Conservation (phyloP, 2,888 invertebrate genomes). For the Serrognathus titanus region DNA sequence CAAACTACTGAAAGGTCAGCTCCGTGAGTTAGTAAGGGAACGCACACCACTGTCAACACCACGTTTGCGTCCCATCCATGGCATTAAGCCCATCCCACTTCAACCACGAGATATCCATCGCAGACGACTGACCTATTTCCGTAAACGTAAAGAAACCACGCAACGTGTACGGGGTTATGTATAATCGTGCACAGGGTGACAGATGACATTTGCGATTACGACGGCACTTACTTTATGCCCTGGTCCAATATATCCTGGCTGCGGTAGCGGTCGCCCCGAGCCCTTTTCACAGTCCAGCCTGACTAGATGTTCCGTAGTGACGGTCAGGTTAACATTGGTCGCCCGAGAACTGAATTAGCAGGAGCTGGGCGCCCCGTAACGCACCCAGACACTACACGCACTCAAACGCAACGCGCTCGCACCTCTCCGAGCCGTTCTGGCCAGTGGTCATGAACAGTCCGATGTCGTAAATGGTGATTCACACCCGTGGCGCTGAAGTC, state of each 20-base stretch:
- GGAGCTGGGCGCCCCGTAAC: constrained; percentile 43
- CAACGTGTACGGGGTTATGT: constrained; percentile 1
- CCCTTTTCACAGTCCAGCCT: constrained; percentile 45
- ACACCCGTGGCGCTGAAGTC: constrained; percentile 16
- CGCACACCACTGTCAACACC: background rate
- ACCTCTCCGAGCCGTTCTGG: constrained; percentile 46
- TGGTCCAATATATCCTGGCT: constrained; percentile 49
- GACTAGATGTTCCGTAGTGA: constrained; percentile 44
- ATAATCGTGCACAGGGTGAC: background rate
- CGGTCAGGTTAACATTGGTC: constrained; percentile 50
- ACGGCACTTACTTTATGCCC: constrained; percentile 46
- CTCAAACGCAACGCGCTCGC: constrained; percentile 43
- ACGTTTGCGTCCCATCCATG: background rate
- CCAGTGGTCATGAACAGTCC: constrained; percentile 42
- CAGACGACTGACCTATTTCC: constrained; percentile 25
- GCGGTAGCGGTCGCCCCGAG: constrained; percentile 48
- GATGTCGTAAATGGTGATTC: constrained; percentile 37
- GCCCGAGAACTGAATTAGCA: constrained; percentile 40
- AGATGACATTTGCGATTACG: constrained; percentile 2
- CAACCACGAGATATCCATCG: constrained; percentile 6
- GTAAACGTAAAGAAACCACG: background rate
- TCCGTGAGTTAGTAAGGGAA: background rate
- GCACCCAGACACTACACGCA: constrained; percentile 49
- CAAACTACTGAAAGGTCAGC: constrained; percentile 9
- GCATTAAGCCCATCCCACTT: constrained; percentile 26